phyloP scores from a whole-genome alignment of 2,797 vertebrate species.

The Cossypha niveicapilla region DNA sequence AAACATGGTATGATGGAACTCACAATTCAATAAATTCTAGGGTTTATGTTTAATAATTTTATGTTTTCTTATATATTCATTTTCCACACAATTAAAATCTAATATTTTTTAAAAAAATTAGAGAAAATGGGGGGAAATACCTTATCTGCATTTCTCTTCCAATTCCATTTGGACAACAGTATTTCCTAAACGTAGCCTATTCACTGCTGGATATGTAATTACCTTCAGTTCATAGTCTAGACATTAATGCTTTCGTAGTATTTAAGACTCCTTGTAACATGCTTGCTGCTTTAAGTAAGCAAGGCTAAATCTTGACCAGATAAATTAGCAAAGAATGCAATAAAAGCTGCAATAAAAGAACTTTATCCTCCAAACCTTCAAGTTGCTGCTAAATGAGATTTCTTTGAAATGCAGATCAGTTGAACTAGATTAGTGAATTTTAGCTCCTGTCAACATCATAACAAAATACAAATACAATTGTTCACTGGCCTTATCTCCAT shows the following conservation, averaged over 20 bases:
- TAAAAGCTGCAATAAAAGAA: conserved; percentile 98
- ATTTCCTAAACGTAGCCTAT: conserved; percentile 93
- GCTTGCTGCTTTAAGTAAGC: conserved; percentile 86
- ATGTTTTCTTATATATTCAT: neutral
- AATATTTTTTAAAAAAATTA: neutral
- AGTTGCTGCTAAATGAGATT: conserved; percentile 99
- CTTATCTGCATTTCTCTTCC: conserved; percentile 88
- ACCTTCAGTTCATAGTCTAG: conserved; percentile 97
- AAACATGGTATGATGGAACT: neutral
- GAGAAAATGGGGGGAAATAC: conserved; percentile 64
- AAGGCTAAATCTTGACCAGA: conserved; percentile 97
- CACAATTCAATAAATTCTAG: neutral
- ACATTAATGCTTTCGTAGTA: conserved; percentile 96
- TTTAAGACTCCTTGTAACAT: conserved; percentile 96
- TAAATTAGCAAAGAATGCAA: conserved; percentile 99
- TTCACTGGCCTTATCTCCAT: conserved; percentile 96
- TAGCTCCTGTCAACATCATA: conserved; percentile 99
- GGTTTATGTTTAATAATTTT: conserved; percentile 25
- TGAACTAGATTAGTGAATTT: conserved; percentile 99
- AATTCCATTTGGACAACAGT: conserved; percentile 91
- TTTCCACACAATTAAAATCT: neutral
- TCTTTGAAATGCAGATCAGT: conserved; percentile 99
- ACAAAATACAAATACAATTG: conserved; percentile 99
- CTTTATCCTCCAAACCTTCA: conserved; percentile 96
- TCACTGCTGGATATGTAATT: conserved; percentile 98